phyloP scores from a whole-genome alignment of 2,797 vertebrate genomes.

The Tauraco hartlaubi region DNA sequence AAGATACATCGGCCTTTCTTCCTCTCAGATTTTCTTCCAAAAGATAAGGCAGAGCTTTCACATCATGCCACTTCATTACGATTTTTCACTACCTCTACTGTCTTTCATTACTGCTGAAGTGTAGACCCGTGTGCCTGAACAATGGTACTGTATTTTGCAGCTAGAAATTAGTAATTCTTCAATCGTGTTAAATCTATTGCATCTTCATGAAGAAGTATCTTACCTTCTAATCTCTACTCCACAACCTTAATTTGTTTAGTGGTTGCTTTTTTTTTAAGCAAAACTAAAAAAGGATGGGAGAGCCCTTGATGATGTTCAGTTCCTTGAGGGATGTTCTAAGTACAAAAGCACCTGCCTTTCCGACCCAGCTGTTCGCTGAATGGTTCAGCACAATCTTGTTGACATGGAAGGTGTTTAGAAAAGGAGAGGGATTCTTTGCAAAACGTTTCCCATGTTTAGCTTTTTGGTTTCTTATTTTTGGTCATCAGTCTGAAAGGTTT shows the following conservation, averaged over 20 bases:
- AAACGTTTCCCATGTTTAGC: neutral
- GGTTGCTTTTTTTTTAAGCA: no score
- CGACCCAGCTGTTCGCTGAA: neutral
- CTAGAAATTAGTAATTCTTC: neutral
- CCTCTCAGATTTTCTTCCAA: neutral
- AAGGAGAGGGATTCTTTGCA: neutral
- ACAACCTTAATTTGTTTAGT: neutral
- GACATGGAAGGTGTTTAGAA: neutral
- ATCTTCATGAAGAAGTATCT: neutral
- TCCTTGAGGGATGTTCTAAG: neutral
- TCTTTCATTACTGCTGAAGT: neutral
- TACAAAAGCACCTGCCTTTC: neutral
- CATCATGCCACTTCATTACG: neutral
- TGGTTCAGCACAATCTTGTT: neutral
- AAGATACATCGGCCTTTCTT: neutral
- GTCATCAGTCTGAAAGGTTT: neutral
- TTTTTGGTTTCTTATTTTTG: neutral
- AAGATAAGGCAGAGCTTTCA: neutral
- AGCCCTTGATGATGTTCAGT: neutral
- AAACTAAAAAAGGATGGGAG: neutral
- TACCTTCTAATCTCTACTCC: neutral
- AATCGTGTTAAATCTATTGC: neutral
- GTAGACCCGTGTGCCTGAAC: neutral
- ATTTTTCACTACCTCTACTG: neutral
- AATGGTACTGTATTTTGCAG: neutral